Evolutionary conservation across 2,888 invertebrate species (phyloP), one percentile per base, ranked within the genome.

Genomic region (Microdon myrmicae): DNA sequence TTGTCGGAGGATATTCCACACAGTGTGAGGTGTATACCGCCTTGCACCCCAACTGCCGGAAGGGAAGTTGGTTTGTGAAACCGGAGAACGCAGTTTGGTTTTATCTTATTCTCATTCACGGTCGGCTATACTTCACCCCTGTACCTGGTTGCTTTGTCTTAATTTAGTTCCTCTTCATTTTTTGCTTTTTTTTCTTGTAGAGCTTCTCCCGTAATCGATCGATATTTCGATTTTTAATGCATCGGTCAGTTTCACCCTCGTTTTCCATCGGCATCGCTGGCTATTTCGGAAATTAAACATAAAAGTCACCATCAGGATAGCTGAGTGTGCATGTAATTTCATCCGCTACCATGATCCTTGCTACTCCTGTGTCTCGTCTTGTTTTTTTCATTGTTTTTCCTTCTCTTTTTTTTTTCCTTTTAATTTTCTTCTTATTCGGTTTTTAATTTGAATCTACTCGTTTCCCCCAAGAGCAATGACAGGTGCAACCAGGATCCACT

Each of bases 261-360:
- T 44, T 47, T 43, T 29, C n/a, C 51, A 58, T 51, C 32, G 14
- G 19, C 37, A 51, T 28, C 26, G 39, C 7, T 31, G 14, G 10
- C 37, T 54, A 53, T 64, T 64, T 64, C 64, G 64, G 64, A 64
- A 64, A 64, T 64, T 64, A 47, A 64, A 58, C 51, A 51, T 43
- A 64, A 58, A 58, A 39, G 51, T 64, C 51, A 61, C 64, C 64
- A 58, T 58, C 64, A 55, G 41, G 55, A 60, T 60, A 55, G 38
- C 53, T 58, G 64, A 43, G 43, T 58, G 58, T 64, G 64, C 64
- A 66, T 66, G 66, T 66, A 59, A 66, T 66, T 66, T 54, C 48
- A 66, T 66, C 58, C 66, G 66, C 22, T 66, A 59, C 47, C 59
- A 66, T 66, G 66, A 66, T 66, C 66, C 66, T 66, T 66, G 66